Evolutionary conservation across 2,888 invertebrate species (phyloP).

Genomic region (Malthinus seriepunctatus): DNA sequence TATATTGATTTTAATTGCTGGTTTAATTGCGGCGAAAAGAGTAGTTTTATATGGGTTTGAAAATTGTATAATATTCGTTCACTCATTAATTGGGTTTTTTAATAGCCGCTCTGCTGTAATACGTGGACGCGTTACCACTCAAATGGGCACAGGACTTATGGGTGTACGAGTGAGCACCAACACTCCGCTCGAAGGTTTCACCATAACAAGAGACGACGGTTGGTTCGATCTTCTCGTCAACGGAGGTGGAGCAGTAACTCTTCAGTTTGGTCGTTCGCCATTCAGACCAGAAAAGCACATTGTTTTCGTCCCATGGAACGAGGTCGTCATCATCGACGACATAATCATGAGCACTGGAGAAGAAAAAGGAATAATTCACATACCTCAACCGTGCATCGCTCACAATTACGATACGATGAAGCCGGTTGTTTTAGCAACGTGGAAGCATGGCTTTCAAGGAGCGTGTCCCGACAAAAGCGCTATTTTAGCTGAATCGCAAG

Average conservation of each 20-base stretch:
- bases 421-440: constrained; percentile 89
- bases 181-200: constrained; percentile 94
- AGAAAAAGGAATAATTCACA: constrained; percentile 68
- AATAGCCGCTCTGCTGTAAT: constrained; percentile 95
- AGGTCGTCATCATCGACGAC: constrained; percentile 94
- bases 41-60: neutral
- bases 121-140: constrained; percentile 90
- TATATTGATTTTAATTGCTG: neutral
- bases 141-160: constrained; percentile 89
- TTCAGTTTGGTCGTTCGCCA: constrained; percentile 91
- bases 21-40: too few relatives aligned
- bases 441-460: constrained; percentile 94
- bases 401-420: constrained; percentile 94
- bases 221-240: constrained; percentile 99
- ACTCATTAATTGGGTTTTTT: constrained; percentile 27
- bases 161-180: constrained; percentile 95
- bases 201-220: constrained; percentile 87
- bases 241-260: constrained; percentile 95
- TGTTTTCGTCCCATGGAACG: constrained; percentile 95
- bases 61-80: neutral
- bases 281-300: constrained; percentile 87
- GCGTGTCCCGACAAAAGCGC: constrained; percentile 93
- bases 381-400: constrained; percentile 79
- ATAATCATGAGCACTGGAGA: constrained; percentile 83
- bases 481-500: constrained; percentile 88